Evolutionary conservation across 2,113 vertebrate genomes (phyloP), one percentile per base, ranked within the genome.

Genomic region (Calidris pugnax): DNA sequence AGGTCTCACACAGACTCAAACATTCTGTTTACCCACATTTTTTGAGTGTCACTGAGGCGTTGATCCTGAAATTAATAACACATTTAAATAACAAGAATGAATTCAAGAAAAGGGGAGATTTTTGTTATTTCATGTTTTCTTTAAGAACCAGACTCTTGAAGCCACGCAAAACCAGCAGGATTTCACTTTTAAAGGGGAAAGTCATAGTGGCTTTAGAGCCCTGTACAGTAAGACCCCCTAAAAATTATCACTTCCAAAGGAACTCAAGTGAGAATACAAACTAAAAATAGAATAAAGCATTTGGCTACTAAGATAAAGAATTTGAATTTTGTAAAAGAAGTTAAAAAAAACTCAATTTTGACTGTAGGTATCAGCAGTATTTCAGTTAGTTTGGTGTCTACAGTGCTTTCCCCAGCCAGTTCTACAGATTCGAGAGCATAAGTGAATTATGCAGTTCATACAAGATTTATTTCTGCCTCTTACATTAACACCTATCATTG

Each of bases 391-490:
- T 71, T 74, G 64, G 45, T 35, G 69, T 56, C 63, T 72, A n/a
- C 1, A 8, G 26, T 47, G 35, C 60, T 35, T 85, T 77, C 64
- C 56, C 35, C 74, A 43, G 33, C 24, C 64, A 75, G 35, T 35
- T 60, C 23, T 22, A 80, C 32, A 62, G 89, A 85, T 32, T 37
- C 13, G 7, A 79, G 67, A 68, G 50, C 26, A 78, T 68, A 94
- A 86, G 4, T 91, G 85, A 88, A 87, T 62, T 63, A 82, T 19
- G 78, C 64, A 93, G 53, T 92, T 93, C 92, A 39, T 77, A 73
- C 45, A 95, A 94, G 93, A 96, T 93, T 85, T 95, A 83, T 90
- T 96, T 94, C 59, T 90, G 68, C 72, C 82, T 92, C 85, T 72
- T 80, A 53, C 63, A 74, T 91, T 96, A 90, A 87, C 86, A 97